Percentiles rank a stretch among this genome's conserved stretches.
Evolutionary conservation across 2,888 invertebrate genomes (phyloP).

Genomic region (Lutraria lutraria): DNA sequence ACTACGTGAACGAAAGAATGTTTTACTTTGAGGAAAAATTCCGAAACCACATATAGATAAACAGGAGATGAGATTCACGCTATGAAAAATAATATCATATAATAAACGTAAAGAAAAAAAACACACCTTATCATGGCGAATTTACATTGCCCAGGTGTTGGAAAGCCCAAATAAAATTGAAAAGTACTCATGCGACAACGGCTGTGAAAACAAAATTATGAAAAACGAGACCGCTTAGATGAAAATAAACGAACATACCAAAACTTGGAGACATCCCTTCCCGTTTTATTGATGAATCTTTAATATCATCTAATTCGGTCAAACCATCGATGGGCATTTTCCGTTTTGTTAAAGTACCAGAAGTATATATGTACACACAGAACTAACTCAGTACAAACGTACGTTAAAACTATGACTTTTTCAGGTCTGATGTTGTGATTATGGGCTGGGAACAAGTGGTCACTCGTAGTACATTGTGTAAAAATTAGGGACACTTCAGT

Average conservation of each 20-base stretch:
- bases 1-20: conserved; percentile 10
- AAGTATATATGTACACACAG: background rate
- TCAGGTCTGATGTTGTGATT: background rate
- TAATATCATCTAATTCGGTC: conserved; percentile 24
- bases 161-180: background rate
- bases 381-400: background rate
- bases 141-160: conserved; percentile 50
- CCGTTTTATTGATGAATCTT: conserved; percentile 16
- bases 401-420: background rate
- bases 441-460: conserved; percentile 31
- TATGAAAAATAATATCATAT: conserved; percentile 26
- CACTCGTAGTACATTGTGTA: conserved; percentile 40
- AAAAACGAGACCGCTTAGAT: conserved; percentile 33
- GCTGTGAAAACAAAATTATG: conserved; percentile 40
- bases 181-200: conserved; percentile 28
- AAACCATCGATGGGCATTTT: conserved; percentile 43
- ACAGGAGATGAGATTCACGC: conserved; percentile 20
- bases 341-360: conserved; percentile 29
- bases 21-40: background rate
- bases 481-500: conserved; percentile 39
- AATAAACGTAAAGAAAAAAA: conserved; percentile 27
- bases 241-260: conserved; percentile 44
- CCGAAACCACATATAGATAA: background rate
- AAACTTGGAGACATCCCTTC: conserved; percentile 24
- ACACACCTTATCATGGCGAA: conserved; percentile 34